Base-by-base conservation (phyloP, 2,888 invertebrate species). In the Aethes cnicana region DNA sequence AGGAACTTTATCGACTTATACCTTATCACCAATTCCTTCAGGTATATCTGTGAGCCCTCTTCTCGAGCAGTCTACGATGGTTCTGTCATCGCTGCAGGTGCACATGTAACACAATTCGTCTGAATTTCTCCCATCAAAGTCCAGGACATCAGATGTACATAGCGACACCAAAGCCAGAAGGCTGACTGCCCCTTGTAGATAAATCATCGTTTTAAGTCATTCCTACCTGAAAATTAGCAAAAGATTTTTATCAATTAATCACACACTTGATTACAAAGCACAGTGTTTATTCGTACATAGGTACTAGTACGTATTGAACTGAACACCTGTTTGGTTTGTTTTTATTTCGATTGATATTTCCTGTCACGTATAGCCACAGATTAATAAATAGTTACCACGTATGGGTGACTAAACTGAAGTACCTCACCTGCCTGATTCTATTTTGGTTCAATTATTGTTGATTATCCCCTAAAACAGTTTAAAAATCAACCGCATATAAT, bases 11-110 rank as follows among this genome's bases (percentile, higher is more conserved):
- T n/a, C 23, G 20, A 12, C 39, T 58, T 35, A 56, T 63, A 91
- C 91, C 79, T 84, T 77, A 42, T 63, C 61, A 58, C 69, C 69
- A 41, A 83, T 64, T 23, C 81, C 84, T 58, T 78, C 72, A 11
- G 91, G 91, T 49, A 91, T 48, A 32, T 78, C 73, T 16, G 72
- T 80, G n/a, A 91, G 77, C 4, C 84, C 86, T 68, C 84, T 74
- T 1, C 74, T 67, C 1, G 89, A 87, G 54, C 90, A 90, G 58
- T 90, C 89, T 1, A 84, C 69, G 26, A 21, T 72, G 0, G 75
- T 72, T 50, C 63, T 72, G 37, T 84, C 81, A 1, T 66, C 55
- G 54, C 68, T 84, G 58, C 86, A 88, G 4, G 68, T 60, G 55
- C 90, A 88, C 4, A 76, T 50, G 48, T 67, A 78, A 56, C 89